Evolutionary conservation across 2,797 vertebrate species (phyloP).

Genomic region (Anabacerthia variegaticeps): DNA sequence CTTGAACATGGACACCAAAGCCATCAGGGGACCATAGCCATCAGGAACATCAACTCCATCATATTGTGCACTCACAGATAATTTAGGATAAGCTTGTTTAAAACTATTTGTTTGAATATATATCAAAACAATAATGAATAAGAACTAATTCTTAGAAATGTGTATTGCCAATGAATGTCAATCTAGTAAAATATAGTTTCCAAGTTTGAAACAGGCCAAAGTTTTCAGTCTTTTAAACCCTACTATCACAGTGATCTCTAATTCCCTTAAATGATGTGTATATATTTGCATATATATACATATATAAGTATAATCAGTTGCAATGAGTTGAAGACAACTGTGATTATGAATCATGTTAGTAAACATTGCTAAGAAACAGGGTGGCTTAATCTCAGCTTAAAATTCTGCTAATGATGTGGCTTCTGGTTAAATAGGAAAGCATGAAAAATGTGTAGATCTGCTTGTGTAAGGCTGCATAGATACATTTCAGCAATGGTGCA

Average conservation of each 20-base stretch:
- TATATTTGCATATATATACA: neutral
- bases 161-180: neutral
- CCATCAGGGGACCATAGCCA: rapidly evolving
- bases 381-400: neutral
- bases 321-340: neutral
- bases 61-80: neutral
- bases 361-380: neutral
- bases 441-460: neutral
- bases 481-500: neutral
- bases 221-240: neutral
- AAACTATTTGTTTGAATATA: neutral
- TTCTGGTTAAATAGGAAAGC: neutral
- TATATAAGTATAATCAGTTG: neutral
- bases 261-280: neutral
- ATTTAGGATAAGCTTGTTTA: neutral
- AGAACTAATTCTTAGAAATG: neutral
- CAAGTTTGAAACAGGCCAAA: neutral
- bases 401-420: neutral
- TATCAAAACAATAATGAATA: neutral
- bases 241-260: neutral
- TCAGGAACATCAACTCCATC: neutral
- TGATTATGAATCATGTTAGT: neutral
- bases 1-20: neutral
- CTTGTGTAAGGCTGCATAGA: neutral
- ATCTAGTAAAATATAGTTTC: neutral